Evolutionary conservation across 2,797 vertebrate genomes (phyloP).

Genomic region (Anguilla megastoma): DNA sequence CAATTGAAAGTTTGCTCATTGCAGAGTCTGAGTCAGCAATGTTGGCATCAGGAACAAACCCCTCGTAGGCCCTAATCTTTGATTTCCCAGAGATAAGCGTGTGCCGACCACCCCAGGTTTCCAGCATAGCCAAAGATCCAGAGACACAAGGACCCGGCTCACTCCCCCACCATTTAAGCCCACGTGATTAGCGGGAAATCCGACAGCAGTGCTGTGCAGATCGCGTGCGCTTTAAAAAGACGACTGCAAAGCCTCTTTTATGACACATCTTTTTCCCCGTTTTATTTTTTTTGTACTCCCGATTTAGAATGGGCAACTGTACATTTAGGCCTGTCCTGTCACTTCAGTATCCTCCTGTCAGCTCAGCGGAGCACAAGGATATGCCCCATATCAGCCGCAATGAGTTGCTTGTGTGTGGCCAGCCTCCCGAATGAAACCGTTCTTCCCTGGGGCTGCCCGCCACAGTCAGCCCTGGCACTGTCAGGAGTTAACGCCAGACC

Average conservation of each 20-base stretch:
- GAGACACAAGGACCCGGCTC: background rate
- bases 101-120: background rate
- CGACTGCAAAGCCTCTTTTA: background rate
- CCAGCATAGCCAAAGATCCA: background rate
- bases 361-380: background rate
- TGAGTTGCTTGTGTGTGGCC: background rate
- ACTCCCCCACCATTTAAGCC: background rate
- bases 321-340: background rate
- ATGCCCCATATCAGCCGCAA: background rate
- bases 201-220: background rate
- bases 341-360: background rate
- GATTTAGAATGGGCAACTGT: background rate
- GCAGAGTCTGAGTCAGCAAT: background rate
- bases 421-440: background rate
- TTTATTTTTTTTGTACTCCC: background rate
- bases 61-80: background rate
- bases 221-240: background rate
- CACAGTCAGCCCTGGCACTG: background rate
- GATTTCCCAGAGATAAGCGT: background rate
- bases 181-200: background rate
- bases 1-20: background rate
- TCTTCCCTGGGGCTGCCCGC: background rate
- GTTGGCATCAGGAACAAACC: background rate
- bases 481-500: background rate
- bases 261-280: background rate